Percentiles rank a stretch among this genome's conserved stretches.
Evolutionary conservation across 2,888 invertebrate species (phyloP).

Genomic region (Diplolepis rosae): DNA sequence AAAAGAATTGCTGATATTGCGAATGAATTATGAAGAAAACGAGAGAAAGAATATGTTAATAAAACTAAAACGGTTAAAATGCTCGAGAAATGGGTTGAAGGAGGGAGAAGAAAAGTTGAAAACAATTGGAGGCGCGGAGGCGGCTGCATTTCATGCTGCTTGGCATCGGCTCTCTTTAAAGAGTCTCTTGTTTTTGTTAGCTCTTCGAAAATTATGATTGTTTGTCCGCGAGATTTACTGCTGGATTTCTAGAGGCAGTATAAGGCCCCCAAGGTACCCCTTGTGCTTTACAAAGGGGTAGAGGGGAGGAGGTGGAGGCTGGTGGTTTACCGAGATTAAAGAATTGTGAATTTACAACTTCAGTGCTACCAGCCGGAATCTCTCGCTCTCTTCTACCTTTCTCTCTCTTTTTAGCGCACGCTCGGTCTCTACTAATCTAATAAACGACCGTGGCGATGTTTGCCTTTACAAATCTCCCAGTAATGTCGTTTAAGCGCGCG

Average conservation of each 20-base stretch:
- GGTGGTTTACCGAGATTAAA: slow-evolving; percentile 66
- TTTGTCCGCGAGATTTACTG: slow-evolving; percentile 71
- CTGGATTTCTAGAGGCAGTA: slow-evolving; percentile 51
- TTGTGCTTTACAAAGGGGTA: slow-evolving; percentile 10
- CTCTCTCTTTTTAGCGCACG: slow-evolving; percentile 40
- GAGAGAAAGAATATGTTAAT: slow-evolving; percentile 13
- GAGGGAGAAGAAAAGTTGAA: slow-evolving; percentile 62
- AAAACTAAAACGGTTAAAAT: slow-evolving; percentile 46
- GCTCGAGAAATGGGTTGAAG: slow-evolving; percentile 45
- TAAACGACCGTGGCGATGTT: slow-evolving; percentile 53
- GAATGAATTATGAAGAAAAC: slow-evolving; percentile 33
- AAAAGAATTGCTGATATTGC: too few relatives aligned
- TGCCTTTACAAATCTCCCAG: slow-evolving; percentile 44
- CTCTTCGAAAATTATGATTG: slow-evolving; percentile 72
- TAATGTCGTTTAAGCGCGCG: slow-evolving; percentile 30
- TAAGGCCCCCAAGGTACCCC: slow-evolving; percentile 42
- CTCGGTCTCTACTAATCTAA: slow-evolving; percentile 53
- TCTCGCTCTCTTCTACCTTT: slow-evolving; percentile 35
- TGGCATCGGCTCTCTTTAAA: slow-evolving; percentile 71
- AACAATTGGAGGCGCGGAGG: slow-evolving; percentile 71
- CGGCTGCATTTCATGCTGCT: slow-evolving; percentile 68
- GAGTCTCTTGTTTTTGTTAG: slow-evolving; percentile 64
- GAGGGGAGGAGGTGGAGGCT: slow-evolving; percentile 29
- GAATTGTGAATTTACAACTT: slow-evolving; percentile 63
- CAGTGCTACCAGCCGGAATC: slow-evolving; percentile 52